Percentiles rank a stretch among this genome's conserved stretches.
These are phyloP conservation scores for Cremastinae sp. DNA, from an alignment of 2,888 invertebrate species.

Conservation along the genomic window DNA sequence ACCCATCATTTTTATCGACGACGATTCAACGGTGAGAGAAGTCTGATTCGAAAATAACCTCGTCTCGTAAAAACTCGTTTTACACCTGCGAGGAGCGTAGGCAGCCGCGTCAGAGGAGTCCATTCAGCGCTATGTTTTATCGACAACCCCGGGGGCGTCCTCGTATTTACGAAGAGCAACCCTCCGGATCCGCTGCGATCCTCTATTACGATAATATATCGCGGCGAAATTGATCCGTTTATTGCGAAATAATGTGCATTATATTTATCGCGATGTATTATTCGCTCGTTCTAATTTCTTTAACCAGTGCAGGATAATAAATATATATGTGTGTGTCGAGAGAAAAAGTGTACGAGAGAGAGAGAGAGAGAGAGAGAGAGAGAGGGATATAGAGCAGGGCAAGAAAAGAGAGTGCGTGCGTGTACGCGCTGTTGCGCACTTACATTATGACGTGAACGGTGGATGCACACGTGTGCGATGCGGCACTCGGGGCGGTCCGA, in stretches of 20 bases:
- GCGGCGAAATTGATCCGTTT: constrained; percentile 64
- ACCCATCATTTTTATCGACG: constrained; percentile 66
- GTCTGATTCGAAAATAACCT: constrained; percentile 72
- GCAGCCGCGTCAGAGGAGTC: constrained; percentile 38
- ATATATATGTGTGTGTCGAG: too few species aligned
- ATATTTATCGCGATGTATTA: constrained; percentile 50
- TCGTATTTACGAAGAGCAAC: constrained; percentile 54
- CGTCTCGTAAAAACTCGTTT: constrained; percentile 74
- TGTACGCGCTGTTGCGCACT: constrained; percentile 67
- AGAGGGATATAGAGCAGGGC: too few species aligned
- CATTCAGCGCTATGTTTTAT: constrained; percentile 65
- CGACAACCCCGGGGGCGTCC: constrained; percentile 54
- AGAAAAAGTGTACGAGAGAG: not conserved
- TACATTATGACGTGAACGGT: constrained; percentile 77
- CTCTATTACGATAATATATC: constrained; percentile 70
- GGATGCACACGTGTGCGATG: constrained; percentile 74
- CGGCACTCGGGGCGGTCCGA: constrained; percentile 75
- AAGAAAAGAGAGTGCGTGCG: not conserved
- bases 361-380: not conserved
- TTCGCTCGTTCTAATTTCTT: not conserved
- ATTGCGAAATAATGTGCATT: constrained; percentile 54
- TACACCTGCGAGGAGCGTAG: constrained; percentile 71
- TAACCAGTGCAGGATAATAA: constrained; percentile 1
- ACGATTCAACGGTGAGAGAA: constrained; percentile 65
- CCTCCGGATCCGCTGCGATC: constrained; percentile 33